Conservation (phyloP, 92 coral and sea anemone species). For the Actinernus sp. region DNA sequence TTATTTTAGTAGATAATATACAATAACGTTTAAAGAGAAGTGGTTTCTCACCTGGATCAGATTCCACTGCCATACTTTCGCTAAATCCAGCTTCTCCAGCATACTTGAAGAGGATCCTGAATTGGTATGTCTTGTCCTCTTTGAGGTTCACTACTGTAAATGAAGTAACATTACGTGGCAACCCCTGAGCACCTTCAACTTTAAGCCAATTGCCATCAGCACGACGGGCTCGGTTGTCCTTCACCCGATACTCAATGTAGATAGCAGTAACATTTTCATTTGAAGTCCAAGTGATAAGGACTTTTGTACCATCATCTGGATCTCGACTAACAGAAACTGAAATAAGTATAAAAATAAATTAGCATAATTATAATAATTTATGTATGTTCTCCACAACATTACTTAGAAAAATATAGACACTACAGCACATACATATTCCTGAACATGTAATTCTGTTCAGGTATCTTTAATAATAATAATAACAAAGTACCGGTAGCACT, state of each 20-base stretch:
- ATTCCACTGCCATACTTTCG: slow-evolving; percentile 13
- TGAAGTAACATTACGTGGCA: slow-evolving; percentile 3
- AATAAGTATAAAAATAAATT: neutral
- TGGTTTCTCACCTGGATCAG: slow-evolving; percentile 14
- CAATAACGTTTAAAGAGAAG: no score
- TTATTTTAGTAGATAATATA: no score
- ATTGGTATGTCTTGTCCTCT: slow-evolving; percentile 39
- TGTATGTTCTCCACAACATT: no score
- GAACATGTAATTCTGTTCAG: no score
- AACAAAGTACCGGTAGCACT: no score
- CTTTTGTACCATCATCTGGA: slow-evolving; percentile 30
- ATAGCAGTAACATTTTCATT: slow-evolving; percentile 25
- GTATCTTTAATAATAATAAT: no score
- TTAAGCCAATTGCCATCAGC: slow-evolving; percentile 25
- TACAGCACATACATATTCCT: no score
- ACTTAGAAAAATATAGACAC: no score
- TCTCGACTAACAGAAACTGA: slow-evolving; percentile 17
- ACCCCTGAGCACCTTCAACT: slow-evolving; percentile 33
- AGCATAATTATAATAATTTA: neutral
- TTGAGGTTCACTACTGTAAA: slow-evolving; percentile 42
- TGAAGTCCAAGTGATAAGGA: slow-evolving; percentile 52
- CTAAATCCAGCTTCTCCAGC: slow-evolving; percentile 18
- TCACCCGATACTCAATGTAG: slow-evolving; percentile 36
- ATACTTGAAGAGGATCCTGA: slow-evolving; percentile 40
- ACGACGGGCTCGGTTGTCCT: neutral